Base-by-base conservation (phyloP, 2,888 invertebrate species). In the Drosophila setosimentum region DNA sequence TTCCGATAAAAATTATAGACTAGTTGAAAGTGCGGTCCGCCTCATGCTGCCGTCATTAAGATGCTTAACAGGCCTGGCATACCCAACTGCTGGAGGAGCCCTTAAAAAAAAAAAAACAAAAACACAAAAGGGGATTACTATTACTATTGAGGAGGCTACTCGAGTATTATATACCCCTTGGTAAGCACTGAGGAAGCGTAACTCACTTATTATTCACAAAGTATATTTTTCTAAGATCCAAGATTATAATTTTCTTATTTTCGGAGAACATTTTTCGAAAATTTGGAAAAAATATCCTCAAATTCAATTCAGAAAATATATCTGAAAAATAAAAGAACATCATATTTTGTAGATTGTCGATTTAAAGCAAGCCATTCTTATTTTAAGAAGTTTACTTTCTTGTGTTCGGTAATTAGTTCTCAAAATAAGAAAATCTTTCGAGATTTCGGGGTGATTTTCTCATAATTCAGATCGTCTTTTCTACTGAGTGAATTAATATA, bases 1-100 rank as follows among this genome's bases (percentile, higher is more conserved):
- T 74, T 67, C 76, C 82, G 84, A 85, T 85, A 87, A 85, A 87
- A 87, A 87, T 85, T 89, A 87, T 83, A 87, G 82, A 87, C 79
- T 74, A 83, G 83, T 76, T 74, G 73, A 68, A 70, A 73, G 64
- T 72, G 73, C 54, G 77, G 77, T 72, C 60, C 48, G 62, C 57
- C 57, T 37, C 51, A 54, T 45, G 61, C 54, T 75, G 51, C 65
- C 68, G 61, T 69, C 79, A 76, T 80, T 76, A 73, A 68, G 66
- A 71, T 76, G 79, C 64, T 80, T 80, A 80, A 80, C 80, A 53
- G 58, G n/a, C 24, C 45, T 4, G 45, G 57, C 29, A 30, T 16
- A 63, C 37, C 51, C 53, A 67, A 62, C 58, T 57, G 57, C 64
- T 45, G 18, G 37, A 45, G 16, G 42, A 51, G n/a, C 37, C 42